These are phyloP conservation scores for Heteronetta atricapilla DNA, from an alignment of 2,113 vertebrate species.

Conservation along the genomic window DNA sequence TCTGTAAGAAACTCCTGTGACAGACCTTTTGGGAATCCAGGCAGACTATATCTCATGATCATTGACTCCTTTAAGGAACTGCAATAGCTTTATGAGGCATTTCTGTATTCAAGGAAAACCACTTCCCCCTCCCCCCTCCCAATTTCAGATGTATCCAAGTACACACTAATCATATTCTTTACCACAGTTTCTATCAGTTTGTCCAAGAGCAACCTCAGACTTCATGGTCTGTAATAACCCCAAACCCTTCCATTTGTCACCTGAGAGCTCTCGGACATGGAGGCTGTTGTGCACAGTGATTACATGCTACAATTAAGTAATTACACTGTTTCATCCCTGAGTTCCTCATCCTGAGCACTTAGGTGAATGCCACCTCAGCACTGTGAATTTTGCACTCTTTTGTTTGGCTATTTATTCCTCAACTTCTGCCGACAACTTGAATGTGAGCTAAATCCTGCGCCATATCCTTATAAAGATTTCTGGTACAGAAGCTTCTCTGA, in stretches of 20 bases:
- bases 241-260: background rate
- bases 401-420: conserved; percentile 35
- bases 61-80: rapidly evolving
- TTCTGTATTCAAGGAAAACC: background rate
- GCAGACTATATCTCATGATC: background rate
- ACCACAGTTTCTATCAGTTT: background rate
- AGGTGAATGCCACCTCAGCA: background rate
- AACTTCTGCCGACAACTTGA: conserved; percentile 26
- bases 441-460: background rate
- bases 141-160: background rate
- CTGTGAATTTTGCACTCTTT: conserved; percentile 18
- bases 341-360: background rate
- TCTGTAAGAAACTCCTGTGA: background rate
- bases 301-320: background rate
- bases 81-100: background rate
- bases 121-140: background rate
- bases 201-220: background rate
- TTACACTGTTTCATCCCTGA: background rate
- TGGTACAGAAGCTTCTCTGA: background rate
- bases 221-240: background rate
- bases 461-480: conserved; percentile 3
- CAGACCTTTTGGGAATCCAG: background rate
- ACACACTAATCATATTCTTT: background rate
- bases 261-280: background rate
- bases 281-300: background rate